A percentile compares a stretch with the other conserved stretches of the same genome.
phyloP scores from a whole-genome alignment of 2,113 vertebrate genomes.

The Oreochromis tanganicae region DNA sequence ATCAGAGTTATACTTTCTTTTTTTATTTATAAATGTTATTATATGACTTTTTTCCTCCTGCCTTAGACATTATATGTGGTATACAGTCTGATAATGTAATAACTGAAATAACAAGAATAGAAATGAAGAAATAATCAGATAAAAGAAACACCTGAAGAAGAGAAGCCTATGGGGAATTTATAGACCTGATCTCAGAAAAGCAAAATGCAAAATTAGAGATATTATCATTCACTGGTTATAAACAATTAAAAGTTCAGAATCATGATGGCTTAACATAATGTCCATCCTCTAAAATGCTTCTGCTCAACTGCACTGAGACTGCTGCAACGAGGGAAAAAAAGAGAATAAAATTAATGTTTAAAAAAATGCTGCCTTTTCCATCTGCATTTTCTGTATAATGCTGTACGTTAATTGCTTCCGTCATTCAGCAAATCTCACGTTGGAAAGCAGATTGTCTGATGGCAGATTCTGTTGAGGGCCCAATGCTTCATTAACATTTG shows the following conservation, averaged over 20 bases:
- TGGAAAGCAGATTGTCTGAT: background rate
- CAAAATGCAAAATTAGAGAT: background rate
- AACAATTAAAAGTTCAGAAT: background rate
- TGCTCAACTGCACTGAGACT: fast-evolving
- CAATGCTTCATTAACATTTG: constrained; percentile 1
- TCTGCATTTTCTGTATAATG: background rate
- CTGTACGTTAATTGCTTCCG: background rate
- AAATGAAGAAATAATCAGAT: no score
- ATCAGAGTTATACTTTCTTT: background rate
- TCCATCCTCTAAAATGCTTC: background rate
- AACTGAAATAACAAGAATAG: background rate
- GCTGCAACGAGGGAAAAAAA: background rate
- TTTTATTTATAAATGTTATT: background rate
- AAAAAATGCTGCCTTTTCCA: no score
- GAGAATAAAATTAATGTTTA: background rate
- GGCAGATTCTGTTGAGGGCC: background rate
- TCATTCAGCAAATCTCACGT: background rate
- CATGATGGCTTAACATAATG: background rate
- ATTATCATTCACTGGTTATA: background rate
- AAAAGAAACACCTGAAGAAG: no score
- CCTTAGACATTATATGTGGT: background rate
- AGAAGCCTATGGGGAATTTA: background rate
- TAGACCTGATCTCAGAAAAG: background rate
- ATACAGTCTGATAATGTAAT: background rate
- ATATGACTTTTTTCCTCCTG: fast-evolving